Evolutionary conservation across 1,140 invertebrate genomes (phyloP).

Genomic region (Drosophila subobscura): DNA sequence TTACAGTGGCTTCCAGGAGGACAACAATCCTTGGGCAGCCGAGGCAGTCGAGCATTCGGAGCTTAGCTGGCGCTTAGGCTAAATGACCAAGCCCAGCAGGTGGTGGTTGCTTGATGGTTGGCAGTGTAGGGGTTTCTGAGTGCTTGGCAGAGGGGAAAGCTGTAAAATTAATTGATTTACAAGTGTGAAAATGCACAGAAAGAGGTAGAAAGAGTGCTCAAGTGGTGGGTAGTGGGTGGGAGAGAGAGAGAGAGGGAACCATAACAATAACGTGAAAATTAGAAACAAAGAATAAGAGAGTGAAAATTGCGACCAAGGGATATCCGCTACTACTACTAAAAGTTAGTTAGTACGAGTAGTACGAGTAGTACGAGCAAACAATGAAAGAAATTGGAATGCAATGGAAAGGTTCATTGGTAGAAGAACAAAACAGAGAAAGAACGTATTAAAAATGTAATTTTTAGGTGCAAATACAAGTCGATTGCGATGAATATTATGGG

Average conservation of each 20-base stretch:
- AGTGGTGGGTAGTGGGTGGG: slow-evolving; percentile 1
- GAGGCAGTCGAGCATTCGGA: slow-evolving; percentile 48
- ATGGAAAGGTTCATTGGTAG: no score
- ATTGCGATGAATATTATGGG: no score
- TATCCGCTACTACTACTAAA: no score
- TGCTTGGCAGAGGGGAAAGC: slow-evolving; percentile 23
- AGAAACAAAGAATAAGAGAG: no score
- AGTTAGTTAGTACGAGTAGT: no score
- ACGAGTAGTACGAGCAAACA: no score
- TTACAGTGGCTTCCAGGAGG: slow-evolving; percentile 48
- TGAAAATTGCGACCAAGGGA: background rate
- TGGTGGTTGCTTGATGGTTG: slow-evolving; percentile 18
- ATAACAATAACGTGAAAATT: slow-evolving; percentile 49
- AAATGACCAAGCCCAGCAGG: slow-evolving; percentile 71
- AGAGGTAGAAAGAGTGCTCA: background rate
- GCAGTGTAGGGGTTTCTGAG: background rate
- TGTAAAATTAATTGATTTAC: slow-evolving; percentile 80
- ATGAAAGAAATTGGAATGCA: no score
- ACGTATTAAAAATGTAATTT: no score
- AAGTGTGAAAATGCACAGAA: slow-evolving; percentile 69
- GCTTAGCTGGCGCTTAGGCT: slow-evolving; percentile 70
- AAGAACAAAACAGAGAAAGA: no score
- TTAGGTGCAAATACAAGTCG: no score
- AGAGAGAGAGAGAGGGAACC: background rate
- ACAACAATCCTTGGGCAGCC: slow-evolving; percentile 53